These are phyloP conservation scores for Aurelia aurita complex sp. Pacific DNA, from an alignment of 30 jellyfish, hydroid and myxozoan genomes.

Conservation along the genomic window DNA sequence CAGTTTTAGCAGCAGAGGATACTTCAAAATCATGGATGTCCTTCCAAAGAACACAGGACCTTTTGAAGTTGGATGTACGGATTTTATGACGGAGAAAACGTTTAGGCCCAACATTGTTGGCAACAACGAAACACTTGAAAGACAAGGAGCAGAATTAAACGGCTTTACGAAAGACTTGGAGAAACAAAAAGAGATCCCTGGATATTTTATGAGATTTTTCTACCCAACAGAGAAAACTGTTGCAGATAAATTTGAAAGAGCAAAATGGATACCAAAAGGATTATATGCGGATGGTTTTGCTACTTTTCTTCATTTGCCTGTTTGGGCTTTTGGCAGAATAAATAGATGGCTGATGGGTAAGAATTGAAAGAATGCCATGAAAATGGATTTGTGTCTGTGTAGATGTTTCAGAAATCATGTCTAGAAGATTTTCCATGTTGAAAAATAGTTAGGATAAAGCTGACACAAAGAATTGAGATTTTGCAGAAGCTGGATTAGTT, in stretches of 20 bases:
- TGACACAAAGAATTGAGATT: too few species aligned
- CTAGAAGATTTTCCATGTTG: too few species aligned
- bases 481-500: too few species aligned
- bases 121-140: too few species aligned
- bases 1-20: neutral
- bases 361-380: neutral
- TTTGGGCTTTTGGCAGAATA: constrained; percentile 39
- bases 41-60: constrained; percentile 69
- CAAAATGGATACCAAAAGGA: constrained; percentile 68
- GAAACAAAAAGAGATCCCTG: constrained; percentile 30
- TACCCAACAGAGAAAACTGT: constrained; percentile 59
- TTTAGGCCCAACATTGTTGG: neutral
- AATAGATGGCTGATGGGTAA: constrained; percentile 56
- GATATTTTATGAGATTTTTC: constrained; percentile 63
- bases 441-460: too few species aligned
- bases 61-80: constrained; percentile 77
- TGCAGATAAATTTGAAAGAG: constrained; percentile 24
- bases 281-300: constrained; percentile 52
- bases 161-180: neutral
- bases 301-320: constrained; percentile 33
- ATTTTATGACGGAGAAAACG: constrained; percentile 48
- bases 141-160: too few species aligned
- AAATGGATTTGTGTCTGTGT: too few species aligned
- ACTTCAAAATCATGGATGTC: constrained; percentile 34
- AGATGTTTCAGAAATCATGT: too few species aligned